phyloP scores from a whole-genome alignment of 2,113 vertebrate genomes.

The Sinocyclocheilus anshuiensis region DNA sequence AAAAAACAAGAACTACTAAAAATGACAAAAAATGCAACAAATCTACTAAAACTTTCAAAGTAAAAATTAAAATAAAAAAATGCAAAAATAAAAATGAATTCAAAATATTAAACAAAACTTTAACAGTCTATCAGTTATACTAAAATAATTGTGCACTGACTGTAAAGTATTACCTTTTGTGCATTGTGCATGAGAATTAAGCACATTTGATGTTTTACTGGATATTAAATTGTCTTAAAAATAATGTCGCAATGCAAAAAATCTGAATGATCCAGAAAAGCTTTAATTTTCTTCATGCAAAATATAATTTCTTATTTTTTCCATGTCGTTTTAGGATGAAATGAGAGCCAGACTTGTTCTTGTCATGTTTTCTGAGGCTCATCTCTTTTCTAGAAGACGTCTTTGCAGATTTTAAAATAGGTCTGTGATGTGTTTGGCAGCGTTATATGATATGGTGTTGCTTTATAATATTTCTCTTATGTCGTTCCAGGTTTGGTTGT shows the following conservation, averaged over 20 bases:
- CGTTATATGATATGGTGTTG: background rate
- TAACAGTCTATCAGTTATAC: background rate
- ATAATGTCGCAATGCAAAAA: background rate
- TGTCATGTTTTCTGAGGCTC: background rate
- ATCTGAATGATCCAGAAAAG: background rate
- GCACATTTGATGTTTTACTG: background rate
- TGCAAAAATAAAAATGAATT: background rate
- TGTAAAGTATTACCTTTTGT: too few species aligned
- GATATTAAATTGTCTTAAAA: background rate
- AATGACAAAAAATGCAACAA: too few species aligned
- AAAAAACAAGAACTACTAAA: too few species aligned
- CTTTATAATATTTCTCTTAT: background rate
- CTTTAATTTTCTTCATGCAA: background rate
- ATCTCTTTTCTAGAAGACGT: background rate
- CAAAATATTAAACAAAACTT: background rate
- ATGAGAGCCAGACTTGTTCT: background rate
- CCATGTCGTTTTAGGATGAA: too few species aligned
- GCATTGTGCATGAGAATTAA: background rate
- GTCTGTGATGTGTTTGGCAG: background rate
- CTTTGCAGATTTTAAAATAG: background rate
- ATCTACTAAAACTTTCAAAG: background rate
- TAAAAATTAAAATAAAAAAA: too few species aligned
- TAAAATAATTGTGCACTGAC: background rate
- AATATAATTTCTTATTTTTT: too few species aligned
- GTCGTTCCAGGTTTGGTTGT: conserved; percentile 13